Conservation (phyloP, 2,888 invertebrate genomes). For the Drosophila conformis region DNA sequence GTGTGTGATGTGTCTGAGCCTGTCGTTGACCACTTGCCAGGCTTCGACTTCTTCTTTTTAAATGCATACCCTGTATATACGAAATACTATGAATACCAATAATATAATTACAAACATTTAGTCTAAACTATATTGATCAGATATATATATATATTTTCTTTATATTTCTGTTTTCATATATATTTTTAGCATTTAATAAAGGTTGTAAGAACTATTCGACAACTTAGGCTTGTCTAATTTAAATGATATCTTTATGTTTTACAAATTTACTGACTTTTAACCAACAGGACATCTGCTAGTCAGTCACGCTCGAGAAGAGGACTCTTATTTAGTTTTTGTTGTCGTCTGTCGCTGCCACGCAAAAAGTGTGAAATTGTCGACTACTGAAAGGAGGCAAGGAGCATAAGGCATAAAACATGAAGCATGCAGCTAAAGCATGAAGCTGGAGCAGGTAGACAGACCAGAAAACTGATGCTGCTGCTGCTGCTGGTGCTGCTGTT, state of each 20-base stretch:
- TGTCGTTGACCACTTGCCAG: conserved; percentile 44
- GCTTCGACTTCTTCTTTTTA: conserved; percentile 2
- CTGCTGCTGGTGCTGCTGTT: conserved; percentile 20
- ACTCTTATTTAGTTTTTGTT: conserved; percentile 41
- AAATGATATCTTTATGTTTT: neutral
- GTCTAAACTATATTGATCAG: neutral
- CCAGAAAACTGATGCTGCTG: conserved; percentile 21
- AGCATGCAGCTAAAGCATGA: conserved; percentile 13
- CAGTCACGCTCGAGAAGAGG: neutral
- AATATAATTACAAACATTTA: neutral
- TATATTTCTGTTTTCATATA: neutral
- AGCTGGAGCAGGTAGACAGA: conserved; percentile 40
- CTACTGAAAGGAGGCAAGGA: conserved; percentile 59
- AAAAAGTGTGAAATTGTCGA: conserved; percentile 81
- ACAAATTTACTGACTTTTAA: neutral
- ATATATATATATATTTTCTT: neutral
- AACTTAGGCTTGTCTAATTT: neutral
- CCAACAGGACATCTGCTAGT: neutral
- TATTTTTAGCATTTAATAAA: neutral
- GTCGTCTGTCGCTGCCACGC: conserved; percentile 58
- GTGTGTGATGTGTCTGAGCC: conserved; percentile 29
- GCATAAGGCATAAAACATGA: conserved; percentile 4
- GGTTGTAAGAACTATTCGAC: neutral
- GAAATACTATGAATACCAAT: neutral
- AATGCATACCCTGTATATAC: neutral